Evolutionary conservation across 2,888 invertebrate species (phyloP).

Genomic region (Chymomyza procnemis): DNA sequence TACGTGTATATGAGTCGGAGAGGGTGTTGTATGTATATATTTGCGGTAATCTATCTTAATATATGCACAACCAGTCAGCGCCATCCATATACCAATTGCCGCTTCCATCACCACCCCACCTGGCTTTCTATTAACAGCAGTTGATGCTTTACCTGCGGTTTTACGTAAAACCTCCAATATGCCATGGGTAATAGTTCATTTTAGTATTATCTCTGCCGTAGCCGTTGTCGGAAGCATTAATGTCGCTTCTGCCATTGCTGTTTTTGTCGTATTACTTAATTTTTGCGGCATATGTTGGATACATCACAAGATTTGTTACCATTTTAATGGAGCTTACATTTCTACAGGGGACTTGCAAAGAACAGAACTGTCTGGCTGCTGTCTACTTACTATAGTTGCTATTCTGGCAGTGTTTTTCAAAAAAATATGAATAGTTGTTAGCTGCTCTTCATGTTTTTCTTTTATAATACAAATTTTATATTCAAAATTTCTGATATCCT

Average conservation of each 20-base stretch:
- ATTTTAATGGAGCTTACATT: neutral
- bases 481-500: too few species aligned
- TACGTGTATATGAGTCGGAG: constrained; percentile 15
- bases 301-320: neutral
- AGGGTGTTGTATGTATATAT: constrained; percentile 22
- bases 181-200: neutral
- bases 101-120: neutral
- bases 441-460: too few species aligned
- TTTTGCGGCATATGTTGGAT: neutral
- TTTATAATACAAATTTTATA: too few species aligned
- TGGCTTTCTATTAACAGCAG: neutral
- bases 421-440: too few species aligned
- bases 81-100: neutral
- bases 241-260: neutral
- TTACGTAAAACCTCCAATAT: neutral
- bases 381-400: too few species aligned
- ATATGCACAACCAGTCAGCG: constrained; percentile 48
- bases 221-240: too few species aligned
- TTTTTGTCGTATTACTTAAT: constrained; percentile 2
- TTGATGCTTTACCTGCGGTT: constrained; percentile 4
- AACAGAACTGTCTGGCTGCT: too few species aligned
- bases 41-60: constrained; percentile 67
- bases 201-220: neutral
- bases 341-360: neutral
- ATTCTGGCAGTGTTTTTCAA: too few species aligned